Conservation (phyloP, 1,140 invertebrate species). For the Agrilus planipennis region DNA sequence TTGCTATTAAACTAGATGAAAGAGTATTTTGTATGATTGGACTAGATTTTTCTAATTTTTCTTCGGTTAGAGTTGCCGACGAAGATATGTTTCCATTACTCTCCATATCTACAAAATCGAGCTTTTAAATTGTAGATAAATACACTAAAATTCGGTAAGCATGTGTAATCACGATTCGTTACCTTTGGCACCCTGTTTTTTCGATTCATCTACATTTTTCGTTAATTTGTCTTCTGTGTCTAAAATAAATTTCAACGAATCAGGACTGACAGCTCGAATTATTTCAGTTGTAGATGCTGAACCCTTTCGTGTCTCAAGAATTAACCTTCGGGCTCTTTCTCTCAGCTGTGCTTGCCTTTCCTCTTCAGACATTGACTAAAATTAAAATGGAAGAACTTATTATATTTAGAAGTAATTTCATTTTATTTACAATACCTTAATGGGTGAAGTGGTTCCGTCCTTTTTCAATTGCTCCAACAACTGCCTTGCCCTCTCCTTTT, state of each 20-base stretch:
- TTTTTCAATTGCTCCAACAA: constrained; percentile 77
- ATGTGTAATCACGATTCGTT: no score
- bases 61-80: no score
- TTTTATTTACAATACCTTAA: no score
- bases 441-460: constrained; percentile 41
- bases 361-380: constrained; percentile 49
- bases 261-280: constrained; percentile 23
- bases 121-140: no score
- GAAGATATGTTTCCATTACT: no score
- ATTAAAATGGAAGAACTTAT: neutral
- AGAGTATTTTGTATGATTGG: no score
- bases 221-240: constrained; percentile 21
- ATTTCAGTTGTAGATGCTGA: constrained; percentile 25
- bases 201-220: constrained; percentile 15
- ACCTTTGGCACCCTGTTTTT: constrained; percentile 9
- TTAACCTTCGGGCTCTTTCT: constrained; percentile 77
- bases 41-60: no score
- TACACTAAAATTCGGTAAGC: no score
- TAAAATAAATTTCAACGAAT: constrained; percentile 13
- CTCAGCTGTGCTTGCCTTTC: constrained; percentile 73
- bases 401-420: no score
- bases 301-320: constrained; percentile 73
- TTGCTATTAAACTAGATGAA: no score
- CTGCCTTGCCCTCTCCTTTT: constrained; percentile 81
- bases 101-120: no score